phyloP scores from a whole-genome alignment of 2,797 vertebrate species.

The Enteromius treurensis region DNA sequence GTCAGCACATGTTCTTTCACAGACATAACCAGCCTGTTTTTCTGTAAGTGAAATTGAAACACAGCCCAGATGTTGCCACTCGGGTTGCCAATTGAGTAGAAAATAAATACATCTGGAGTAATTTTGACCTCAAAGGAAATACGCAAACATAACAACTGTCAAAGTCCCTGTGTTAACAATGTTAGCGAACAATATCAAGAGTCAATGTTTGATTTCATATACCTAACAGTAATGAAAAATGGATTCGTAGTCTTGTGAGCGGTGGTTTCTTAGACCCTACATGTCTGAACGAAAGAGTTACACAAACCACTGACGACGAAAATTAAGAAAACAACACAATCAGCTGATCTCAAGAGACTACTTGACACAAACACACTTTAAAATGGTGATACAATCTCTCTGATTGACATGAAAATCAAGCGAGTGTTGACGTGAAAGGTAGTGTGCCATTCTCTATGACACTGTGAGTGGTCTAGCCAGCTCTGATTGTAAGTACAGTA shows the following conservation, averaged over 20 bases:
- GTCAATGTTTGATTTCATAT: conserved; percentile 15
- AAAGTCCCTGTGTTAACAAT: neutral
- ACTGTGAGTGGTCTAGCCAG: conserved; percentile 1
- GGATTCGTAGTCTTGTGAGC: neutral
- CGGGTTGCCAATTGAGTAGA: neutral
- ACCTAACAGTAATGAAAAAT: conserved; percentile 2
- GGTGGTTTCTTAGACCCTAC: neutral
- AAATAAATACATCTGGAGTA: neutral
- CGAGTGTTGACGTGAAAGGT: neutral
- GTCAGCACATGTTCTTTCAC: neutral
- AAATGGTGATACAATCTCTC: neutral
- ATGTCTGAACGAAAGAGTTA: neutral
- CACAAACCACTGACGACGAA: neutral
- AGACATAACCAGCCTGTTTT: neutral
- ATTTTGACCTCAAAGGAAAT: conserved; percentile 9
- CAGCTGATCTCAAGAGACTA: neutral
- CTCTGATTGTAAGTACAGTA: conserved; percentile 1
- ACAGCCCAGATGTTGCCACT: neutral
- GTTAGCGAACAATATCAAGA: neutral
- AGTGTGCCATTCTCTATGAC: neutral
- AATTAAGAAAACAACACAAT: neutral
- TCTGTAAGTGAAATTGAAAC: neutral
- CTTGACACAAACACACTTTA: neutral
- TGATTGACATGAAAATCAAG: conserved; percentile 4
- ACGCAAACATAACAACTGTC: neutral